Evolutionary conservation across 53 echinoderm and acorn worm genomes (phyloP).

Genomic region (Arbacia lixula): DNA sequence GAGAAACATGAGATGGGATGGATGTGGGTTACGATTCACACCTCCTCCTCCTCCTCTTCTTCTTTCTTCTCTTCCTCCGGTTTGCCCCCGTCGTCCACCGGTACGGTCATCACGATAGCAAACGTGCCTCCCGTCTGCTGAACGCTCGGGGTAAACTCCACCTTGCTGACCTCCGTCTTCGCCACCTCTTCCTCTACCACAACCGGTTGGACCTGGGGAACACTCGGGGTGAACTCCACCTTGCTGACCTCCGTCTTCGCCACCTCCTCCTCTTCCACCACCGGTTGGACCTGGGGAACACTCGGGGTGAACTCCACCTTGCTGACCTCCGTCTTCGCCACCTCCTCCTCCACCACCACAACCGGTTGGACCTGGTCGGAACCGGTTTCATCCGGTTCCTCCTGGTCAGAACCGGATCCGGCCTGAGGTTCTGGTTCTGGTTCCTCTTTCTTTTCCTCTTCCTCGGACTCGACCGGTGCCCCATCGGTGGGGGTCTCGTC

Average conservation of each 20-base stretch:
- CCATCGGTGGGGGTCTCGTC: neutral
- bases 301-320: conserved; percentile 9
- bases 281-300: neutral
- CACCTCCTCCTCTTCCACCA: conserved; percentile 6
- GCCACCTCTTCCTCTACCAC: conserved; percentile 12
- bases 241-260: conserved; percentile 10
- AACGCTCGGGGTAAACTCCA: conserved; percentile 15
- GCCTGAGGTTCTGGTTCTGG: neutral
- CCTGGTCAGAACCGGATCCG: neutral
- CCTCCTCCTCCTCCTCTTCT: conserved; percentile 29
- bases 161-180: neutral
- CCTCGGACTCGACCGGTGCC: neutral
- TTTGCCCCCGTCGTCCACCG: neutral
- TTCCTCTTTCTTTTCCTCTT: neutral
- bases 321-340: conserved; percentile 7
- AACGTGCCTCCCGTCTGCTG: neutral
- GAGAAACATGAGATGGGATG: too few relatives aligned
- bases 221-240: conserved; percentile 3
- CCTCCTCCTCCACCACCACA: conserved; percentile 15
- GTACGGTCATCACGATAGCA: conserved; percentile 7
- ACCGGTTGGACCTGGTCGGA: conserved; percentile 30
- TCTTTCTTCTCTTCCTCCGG: neutral
- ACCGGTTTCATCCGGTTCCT: conserved; percentile 11
- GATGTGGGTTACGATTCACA: too few relatives aligned
- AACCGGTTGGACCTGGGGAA: neutral